phyloP scores from a whole-genome alignment of 1,140 invertebrate species.

The Eufriesea mexicana region DNA sequence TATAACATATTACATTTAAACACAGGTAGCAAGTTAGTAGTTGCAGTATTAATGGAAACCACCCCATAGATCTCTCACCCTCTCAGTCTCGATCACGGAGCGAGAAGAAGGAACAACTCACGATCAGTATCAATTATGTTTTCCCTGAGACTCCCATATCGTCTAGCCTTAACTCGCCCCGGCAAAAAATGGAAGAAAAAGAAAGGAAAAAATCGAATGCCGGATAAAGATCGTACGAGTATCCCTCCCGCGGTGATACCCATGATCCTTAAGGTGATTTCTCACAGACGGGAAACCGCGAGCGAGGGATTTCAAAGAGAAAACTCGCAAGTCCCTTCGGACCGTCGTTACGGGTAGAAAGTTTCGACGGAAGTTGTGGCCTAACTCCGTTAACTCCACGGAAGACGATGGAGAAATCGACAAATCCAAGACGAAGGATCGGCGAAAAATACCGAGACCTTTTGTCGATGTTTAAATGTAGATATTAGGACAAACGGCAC shows the following conservation, averaged over 20 bases:
- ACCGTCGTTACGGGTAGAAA: conserved; percentile 73
- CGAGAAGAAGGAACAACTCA: not conserved
- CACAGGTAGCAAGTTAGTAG: too few relatives aligned
- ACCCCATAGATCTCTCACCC: too few relatives aligned
- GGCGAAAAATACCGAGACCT: conserved; percentile 13
- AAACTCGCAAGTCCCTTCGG: conserved; percentile 66
- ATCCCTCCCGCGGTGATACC: conserved; percentile 55
- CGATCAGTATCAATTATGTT: conserved; percentile 10
- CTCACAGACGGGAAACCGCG: conserved; percentile 60
- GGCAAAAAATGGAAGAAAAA: conserved; percentile 32
- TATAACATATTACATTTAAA: too few relatives aligned
- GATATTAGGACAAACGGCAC: not conserved
- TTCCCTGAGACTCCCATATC: not conserved
- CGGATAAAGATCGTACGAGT: conserved; percentile 43
- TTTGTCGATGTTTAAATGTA: conserved; percentile 9
- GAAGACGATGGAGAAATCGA: conserved; percentile 67
- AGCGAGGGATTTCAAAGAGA: conserved; percentile 63
- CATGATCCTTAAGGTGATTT: conserved; percentile 69
- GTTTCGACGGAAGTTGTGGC: conserved; percentile 71
- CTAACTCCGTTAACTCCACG: conserved; percentile 69
- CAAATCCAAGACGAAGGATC: conserved; percentile 67
- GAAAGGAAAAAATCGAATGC: conserved; percentile 25
- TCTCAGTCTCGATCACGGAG: too few relatives aligned
- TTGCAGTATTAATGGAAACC: too few relatives aligned
- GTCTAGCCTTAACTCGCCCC: not conserved